A percentile compares a stretch with the other conserved stretches of the same genome.
Conservation (phyloP, 2,888 invertebrate species). For the Cataglyphis cursor region DNA sequence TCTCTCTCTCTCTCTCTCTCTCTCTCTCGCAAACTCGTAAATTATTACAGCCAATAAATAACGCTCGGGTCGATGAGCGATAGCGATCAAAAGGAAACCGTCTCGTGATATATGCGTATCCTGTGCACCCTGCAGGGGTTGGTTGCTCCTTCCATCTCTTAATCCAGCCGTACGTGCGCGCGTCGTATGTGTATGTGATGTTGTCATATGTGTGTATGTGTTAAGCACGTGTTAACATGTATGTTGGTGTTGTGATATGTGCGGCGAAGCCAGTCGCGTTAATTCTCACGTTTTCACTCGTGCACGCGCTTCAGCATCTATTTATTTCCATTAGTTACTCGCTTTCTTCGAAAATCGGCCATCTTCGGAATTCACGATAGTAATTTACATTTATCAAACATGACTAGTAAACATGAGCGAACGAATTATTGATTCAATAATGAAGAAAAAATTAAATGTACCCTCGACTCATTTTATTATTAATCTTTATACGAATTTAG, state of each 20-base stretch:
- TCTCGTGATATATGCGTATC: constrained; percentile 58
- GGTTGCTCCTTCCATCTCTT: constrained; percentile 55
- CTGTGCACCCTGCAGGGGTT: constrained; percentile 48
- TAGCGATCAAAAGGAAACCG: constrained; percentile 62
- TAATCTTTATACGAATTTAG: constrained; percentile 7
- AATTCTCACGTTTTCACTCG: constrained; percentile 63
- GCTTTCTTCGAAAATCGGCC: constrained; percentile 31
- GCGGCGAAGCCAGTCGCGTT: constrained; percentile 77
- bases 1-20: constrained; percentile 17
- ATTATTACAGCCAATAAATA: constrained; percentile 62
- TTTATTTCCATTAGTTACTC: constrained; percentile 47
- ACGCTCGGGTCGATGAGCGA: constrained; percentile 61
- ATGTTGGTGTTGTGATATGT: constrained; percentile 77
- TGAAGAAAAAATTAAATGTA: background rate
- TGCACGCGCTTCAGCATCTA: constrained; percentile 44
- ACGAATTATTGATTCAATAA: constrained; percentile 13
- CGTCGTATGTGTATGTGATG: background rate
- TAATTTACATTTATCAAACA: background rate
- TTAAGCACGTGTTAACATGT: constrained; percentile 44
- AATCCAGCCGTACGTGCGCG: constrained; percentile 34
- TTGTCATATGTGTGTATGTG: background rate
- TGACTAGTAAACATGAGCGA: background rate
- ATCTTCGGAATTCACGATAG: constrained; percentile 7
- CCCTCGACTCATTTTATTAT: background rate
- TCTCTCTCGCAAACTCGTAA: constrained; percentile 40